phyloP scores from a whole-genome alignment of 2,113 vertebrate genomes.

The Tupaia chinensis region DNA sequence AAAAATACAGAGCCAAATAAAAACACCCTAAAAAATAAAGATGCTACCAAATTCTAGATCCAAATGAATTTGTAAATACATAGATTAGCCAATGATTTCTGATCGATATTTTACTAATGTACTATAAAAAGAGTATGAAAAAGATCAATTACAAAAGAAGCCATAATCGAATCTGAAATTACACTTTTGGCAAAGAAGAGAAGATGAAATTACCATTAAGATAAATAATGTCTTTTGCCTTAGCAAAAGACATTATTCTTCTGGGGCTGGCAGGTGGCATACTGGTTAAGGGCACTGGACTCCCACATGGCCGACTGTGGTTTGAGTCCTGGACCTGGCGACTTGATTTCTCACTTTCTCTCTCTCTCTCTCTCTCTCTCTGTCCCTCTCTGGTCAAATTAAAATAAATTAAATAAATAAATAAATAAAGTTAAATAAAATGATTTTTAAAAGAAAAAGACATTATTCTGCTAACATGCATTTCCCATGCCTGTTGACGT shows the following conservation, averaged over 20 bases:
- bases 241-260: neutral
- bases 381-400: no score
- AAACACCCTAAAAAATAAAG: conserved; percentile 27
- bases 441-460: neutral
- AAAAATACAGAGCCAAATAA: conserved; percentile 19
- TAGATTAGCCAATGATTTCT: neutral
- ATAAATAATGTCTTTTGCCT: neutral
- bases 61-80: neutral
- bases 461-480: neutral
- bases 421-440: no score
- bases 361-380: no score
- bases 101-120: neutral
- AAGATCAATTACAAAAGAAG: neutral
- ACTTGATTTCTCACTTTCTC: no score
- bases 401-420: no score
- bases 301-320: no score
- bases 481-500: neutral
- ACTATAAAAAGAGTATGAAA: neutral
- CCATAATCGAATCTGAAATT: neutral
- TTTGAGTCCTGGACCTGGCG: no score
- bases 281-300: no score
- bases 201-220: neutral
- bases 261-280: neutral
- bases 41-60: neutral
- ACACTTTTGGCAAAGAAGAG: neutral